Conservation (phyloP, 2,797 vertebrate genomes). For the Poeciliopsis paucimaculata region DNA sequence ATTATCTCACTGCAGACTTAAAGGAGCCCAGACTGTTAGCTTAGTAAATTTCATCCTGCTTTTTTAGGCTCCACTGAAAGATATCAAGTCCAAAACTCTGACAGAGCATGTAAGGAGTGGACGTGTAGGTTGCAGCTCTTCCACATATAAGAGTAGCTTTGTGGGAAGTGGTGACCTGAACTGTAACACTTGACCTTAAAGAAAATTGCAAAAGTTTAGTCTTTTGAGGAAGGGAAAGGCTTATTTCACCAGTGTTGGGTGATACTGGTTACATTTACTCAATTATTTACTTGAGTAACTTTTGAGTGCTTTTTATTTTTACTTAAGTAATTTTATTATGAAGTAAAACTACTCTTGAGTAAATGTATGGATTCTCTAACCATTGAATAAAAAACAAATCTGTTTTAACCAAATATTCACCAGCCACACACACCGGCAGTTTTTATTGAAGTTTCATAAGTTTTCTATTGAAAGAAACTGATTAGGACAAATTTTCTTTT, state of each 20-base stretch:
- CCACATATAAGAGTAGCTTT: conserved; percentile 19
- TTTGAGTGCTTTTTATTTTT: no score
- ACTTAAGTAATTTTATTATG: no score
- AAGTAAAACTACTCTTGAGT: no score
- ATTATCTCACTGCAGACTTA: conserved; percentile 8
- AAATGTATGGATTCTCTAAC: no score
- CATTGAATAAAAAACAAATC: no score
- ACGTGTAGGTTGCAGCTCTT: conserved; percentile 43
- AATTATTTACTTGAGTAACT: no score
- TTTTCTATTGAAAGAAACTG: no score
- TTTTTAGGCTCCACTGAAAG: conserved; percentile 21
- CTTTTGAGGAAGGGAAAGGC: not conserved
- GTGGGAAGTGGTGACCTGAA: not conserved
- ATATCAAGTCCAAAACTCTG: conserved; percentile 8
- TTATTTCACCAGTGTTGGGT: not conserved
- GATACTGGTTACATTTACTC: no score
- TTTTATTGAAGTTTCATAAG: no score
- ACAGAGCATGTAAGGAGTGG: not conserved
- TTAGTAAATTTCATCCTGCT: conserved; percentile 7
- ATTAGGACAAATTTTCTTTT: no score
- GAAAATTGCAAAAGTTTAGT: not conserved
- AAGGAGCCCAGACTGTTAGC: conserved; percentile 29
- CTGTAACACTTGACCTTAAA: not conserved
- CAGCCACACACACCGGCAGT: no score
- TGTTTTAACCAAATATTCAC: no score